Evolutionary conservation across 2,797 vertebrate genomes (phyloP), one percentile per base, ranked within the genome.

Genomic region (Triplophysa bombifrons): DNA sequence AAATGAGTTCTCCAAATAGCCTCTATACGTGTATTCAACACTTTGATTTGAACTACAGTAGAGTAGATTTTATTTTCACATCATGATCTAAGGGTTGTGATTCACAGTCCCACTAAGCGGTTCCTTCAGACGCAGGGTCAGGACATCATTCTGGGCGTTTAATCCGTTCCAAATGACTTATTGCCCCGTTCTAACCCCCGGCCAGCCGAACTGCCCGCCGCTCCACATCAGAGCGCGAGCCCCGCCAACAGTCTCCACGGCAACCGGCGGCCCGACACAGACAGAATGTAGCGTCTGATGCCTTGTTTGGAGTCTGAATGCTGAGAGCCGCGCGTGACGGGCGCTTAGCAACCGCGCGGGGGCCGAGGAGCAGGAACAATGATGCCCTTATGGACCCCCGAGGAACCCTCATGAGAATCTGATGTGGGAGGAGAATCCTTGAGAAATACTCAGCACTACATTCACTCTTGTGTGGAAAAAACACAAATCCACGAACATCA

Each of bases 261-360:
- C 87, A 92, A 95, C 94, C 69, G 64, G 46, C 44, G 61, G 83
- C 76, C 80, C 76, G 84, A 80, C 66, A 79, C 72, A 76, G 73
- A 41, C 51, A 51, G 16, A 74, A 81, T 53, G 80, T 38, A 3
- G 13, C 8, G 88, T 78, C 50, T 81, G 84, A 84, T 74, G 27
- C 34, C 34, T 41, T 75, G 74, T 65, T 73, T 41, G 70, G 61
- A 44, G 69, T 78, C 72, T 82, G 82, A 0, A 90, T 90, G 89
- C 92, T 38, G 67, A 84, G 74, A 84, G 86, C 86, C 82, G 2
- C 85, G 84, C 87, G 84, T 90, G 87, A 83, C 64, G 58, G 79
- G 94, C 89, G 84, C 95, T 70, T 94, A 90, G 96, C 95, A 97
- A 97, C 95, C 76, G 84, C 67, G 77, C 64, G 74, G 87, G 90